A percentile compares a stretch with the other conserved stretches of the same genome.
Evolutionary conservation across 2,888 invertebrate genomes (phyloP).

Genomic region (Scaptomyza tumidula): DNA sequence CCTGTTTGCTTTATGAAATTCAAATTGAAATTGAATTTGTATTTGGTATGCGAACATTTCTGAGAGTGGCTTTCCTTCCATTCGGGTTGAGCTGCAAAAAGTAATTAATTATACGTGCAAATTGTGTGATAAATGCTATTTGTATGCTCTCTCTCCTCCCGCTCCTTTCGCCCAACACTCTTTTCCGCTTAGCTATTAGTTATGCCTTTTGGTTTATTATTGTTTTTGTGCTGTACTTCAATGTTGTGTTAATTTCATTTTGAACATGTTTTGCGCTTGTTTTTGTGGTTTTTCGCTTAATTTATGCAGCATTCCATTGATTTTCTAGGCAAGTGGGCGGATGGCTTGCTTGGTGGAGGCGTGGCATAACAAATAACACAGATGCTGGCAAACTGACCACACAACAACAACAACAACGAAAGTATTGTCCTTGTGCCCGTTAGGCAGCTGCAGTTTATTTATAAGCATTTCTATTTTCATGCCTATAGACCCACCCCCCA

Average conservation of each 20-base stretch:
- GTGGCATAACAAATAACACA: slow-evolving; percentile 52
- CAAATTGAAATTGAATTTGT: slow-evolving; percentile 50
- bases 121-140: slow-evolving; percentile 74
- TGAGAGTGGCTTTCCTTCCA: slow-evolving; percentile 16
- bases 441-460: slow-evolving; percentile 64
- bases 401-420: slow-evolving; percentile 14
- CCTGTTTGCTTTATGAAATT: slow-evolving; percentile 70
- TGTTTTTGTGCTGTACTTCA: background rate
- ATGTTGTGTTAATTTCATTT: slow-evolving; percentile 32
- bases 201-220: slow-evolving; percentile 20
- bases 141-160: slow-evolving; percentile 22
- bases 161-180: background rate
- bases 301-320: slow-evolving; percentile 50
- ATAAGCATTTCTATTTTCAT: slow-evolving; percentile 75
- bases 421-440: slow-evolving; percentile 73
- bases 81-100: slow-evolving; percentile 52
- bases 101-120: slow-evolving; percentile 79
- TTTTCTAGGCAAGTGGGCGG: slow-evolving; percentile 25
- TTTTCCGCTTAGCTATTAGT: slow-evolving; percentile 1
- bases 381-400: slow-evolving; percentile 41
- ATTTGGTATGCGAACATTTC: slow-evolving; percentile 36
- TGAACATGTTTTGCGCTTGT: slow-evolving; percentile 22
- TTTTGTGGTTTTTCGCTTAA: slow-evolving; percentile 17
- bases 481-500: slow-evolving; percentile 24
- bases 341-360: slow-evolving; percentile 8